phyloP scores from a whole-genome alignment of 2,888 invertebrate species.

The Artemia sinica region DNA sequence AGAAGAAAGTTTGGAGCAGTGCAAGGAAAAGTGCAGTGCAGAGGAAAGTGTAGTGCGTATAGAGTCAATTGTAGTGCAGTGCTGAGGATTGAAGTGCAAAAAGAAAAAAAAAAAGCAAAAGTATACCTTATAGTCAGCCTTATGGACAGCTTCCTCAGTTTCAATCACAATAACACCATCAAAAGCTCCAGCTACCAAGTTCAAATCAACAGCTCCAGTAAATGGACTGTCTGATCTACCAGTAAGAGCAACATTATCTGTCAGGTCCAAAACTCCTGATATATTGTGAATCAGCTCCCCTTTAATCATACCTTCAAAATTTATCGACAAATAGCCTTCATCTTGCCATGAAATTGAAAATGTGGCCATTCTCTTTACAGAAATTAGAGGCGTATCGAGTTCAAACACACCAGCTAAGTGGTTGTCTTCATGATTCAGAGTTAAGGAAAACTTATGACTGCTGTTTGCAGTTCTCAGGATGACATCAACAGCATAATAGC shows the following conservation, averaged over 20 bases:
- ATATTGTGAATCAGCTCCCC: not conserved
- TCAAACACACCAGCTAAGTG: not conserved
- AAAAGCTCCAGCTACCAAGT: not conserved
- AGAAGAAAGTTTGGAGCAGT: too few species aligned
- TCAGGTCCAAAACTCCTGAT: not conserved
- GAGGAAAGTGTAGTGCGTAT: too few species aligned
- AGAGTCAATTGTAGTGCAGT: too few species aligned
- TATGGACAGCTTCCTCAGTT: not conserved
- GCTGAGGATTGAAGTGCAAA: not conserved
- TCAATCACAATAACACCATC: conserved; percentile 2
- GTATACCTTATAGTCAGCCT: not conserved
- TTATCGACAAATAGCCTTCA: not conserved
- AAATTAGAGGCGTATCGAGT: conserved; percentile 18
- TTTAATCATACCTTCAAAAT: not conserved
- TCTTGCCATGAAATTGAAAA: not conserved
- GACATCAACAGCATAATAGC: not conserved
- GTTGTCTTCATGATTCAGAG: conserved; percentile 8
- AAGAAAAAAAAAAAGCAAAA: not conserved
- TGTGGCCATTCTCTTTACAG: not conserved
- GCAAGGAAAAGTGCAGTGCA: too few species aligned
- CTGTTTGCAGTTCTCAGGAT: not conserved
- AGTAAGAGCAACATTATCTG: not conserved
- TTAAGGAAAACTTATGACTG: conserved; percentile 15
- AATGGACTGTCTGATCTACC: not conserved
- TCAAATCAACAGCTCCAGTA: not conserved